Percentiles rank a stretch among this genome's conserved stretches.
Conservation (phyloP, 2,113 vertebrate genomes). For the Rhinolophus ferrumequinum region DNA sequence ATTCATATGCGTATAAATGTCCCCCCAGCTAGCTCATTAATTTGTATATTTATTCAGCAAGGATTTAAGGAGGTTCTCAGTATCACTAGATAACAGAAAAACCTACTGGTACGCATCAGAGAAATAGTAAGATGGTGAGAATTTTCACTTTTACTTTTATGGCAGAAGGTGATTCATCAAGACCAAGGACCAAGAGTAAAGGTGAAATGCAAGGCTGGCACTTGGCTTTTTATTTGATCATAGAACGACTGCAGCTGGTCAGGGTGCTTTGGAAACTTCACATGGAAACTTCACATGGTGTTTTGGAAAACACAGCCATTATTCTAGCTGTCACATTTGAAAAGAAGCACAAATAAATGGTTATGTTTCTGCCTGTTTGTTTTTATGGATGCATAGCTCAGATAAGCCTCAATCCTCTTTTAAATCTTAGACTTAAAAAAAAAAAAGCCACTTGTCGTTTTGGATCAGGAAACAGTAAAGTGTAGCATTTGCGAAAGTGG, state of each 20-base stretch:
- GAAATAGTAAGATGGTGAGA: not conserved
- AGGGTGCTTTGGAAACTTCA: not conserved
- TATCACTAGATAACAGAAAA: not conserved
- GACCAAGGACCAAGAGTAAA: not conserved
- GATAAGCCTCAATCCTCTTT: slow-evolving; percentile 58
- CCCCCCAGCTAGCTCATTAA: not conserved
- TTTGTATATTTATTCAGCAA: not conserved
- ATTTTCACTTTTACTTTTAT: not conserved
- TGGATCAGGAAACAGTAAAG: slow-evolving; percentile 47
- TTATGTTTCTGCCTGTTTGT: slow-evolving; percentile 15
- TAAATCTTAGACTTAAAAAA: slow-evolving; percentile 44
- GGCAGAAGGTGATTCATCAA: not conserved
- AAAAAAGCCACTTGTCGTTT: slow-evolving; percentile 3
- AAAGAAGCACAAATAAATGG: slow-evolving; percentile 54
- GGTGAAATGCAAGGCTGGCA: not conserved
- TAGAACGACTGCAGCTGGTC: not conserved
- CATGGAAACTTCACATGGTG: not conserved
- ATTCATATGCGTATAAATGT: not conserved
- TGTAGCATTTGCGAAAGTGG: slow-evolving; percentile 40
- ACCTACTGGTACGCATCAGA: not conserved
- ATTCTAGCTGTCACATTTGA: not conserved
- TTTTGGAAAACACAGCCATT: not conserved
- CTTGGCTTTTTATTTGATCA: not conserved
- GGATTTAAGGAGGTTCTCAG: not conserved
- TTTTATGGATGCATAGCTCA: slow-evolving; percentile 38